phyloP scores from a whole-genome alignment of 2,888 invertebrate genomes.

The Drosophila hawaiiensis region DNA sequence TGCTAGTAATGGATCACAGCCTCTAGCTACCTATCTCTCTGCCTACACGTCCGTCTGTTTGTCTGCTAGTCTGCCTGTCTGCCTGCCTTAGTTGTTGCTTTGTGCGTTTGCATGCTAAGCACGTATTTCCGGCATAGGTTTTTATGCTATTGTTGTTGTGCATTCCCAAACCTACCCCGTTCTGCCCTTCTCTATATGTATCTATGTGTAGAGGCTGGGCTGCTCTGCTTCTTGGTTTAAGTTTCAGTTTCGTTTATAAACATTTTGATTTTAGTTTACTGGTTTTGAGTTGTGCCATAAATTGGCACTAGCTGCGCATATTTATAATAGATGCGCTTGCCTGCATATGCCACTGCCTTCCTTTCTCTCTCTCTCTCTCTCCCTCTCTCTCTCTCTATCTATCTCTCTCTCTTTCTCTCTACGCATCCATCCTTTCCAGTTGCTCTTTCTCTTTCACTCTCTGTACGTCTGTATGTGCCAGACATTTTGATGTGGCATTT shows the following conservation, averaged over 20 bases:
- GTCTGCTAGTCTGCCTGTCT: background rate
- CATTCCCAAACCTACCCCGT: background rate
- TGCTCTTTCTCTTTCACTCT: background rate
- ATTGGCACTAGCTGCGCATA: slow-evolving; percentile 52
- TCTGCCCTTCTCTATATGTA: background rate
- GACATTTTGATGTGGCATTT: slow-evolving; percentile 41
- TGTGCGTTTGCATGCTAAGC: slow-evolving; percentile 66
- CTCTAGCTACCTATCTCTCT: slow-evolving; percentile 33
- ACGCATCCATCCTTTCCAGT: background rate
- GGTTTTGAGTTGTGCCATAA: slow-evolving; percentile 58
- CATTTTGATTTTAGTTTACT: slow-evolving; percentile 62
- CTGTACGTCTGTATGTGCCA: slow-evolving; percentile 9
- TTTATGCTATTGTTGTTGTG: slow-evolving; percentile 31
- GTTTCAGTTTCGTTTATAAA: slow-evolving; percentile 49
- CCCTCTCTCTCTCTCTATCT: background rate
- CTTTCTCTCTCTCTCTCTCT: background rate
- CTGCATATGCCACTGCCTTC: background rate
- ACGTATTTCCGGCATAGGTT: slow-evolving; percentile 78
- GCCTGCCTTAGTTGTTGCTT: slow-evolving; percentile 46
- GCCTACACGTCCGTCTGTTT: slow-evolving; percentile 7
- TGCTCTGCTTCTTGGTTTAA: slow-evolving; percentile 22
- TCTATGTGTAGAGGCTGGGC: background rate
- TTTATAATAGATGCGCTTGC: slow-evolving; percentile 46
- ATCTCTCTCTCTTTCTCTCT: background rate
- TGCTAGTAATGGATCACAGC: slow-evolving; percentile 40